Base-by-base conservation (phyloP, 2,888 invertebrate species). In the Stegana nigrithorax region DNA sequence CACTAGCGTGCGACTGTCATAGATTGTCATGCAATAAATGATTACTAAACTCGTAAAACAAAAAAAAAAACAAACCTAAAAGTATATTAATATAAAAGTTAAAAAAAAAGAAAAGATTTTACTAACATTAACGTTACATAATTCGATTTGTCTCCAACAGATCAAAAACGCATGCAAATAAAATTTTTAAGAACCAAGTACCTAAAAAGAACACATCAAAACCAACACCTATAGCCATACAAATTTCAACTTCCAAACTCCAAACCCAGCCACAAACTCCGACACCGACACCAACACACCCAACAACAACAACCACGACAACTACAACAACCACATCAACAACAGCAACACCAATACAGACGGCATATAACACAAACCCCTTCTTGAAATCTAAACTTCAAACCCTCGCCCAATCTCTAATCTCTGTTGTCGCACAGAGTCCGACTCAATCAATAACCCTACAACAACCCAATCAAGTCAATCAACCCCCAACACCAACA, bases 141-240 rank as follows among this genome's bases (percentile, higher is more conserved):
- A 32, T 12, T 74, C 76, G 79, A 77, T 72, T n/a, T 82, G 75
- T 82, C 79, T 79, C 79, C 80, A 77, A 82, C 78, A 80, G 81
- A 81, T 81, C 80, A 71, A 81, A 81, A 78, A 65, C 80, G 80
- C 81, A 81, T 81, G 81, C 75, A 75, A 79, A 76, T 73, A 76
- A 82, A 75, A 69, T 64, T 65, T 62, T 69, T 69, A 81, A 79
- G 68, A 75, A 73, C 73, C 77, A 70, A 67, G 72, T 69, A 73
- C 64, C 64, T 70, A 70, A 63, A 65, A 69, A 71, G 59, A 65
- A 75, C 70, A 73, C 71, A 67, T 74, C 73, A 59, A 47, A 64
- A 61, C 67, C 65, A 36, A 59, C 62, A 17, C 56, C 60, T 17
- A 53, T 23, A 39, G 21, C 60, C 59, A 62, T 59, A 68, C 71